These are phyloP conservation scores for Heterohyrax brucei DNA, from an alignment of 2,797 vertebrate genomes.

Conservation along the genomic window DNA sequence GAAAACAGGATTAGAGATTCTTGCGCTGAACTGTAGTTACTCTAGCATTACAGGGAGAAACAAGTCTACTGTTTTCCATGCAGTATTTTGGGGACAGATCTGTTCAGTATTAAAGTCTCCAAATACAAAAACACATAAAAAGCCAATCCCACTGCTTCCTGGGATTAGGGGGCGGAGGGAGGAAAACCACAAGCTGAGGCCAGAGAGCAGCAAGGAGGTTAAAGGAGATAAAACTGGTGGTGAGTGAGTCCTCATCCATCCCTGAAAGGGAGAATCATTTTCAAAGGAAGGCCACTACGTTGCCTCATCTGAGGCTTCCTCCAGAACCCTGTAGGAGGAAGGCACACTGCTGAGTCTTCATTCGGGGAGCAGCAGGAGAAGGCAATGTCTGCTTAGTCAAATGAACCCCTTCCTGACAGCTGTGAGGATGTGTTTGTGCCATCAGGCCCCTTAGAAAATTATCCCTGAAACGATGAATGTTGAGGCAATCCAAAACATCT, in stretches of 20 bases:
- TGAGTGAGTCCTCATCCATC: slow-evolving; percentile 6
- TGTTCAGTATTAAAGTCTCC: slow-evolving; percentile 14
- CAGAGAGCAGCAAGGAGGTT: slow-evolving; percentile 26
- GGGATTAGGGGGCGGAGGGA: not conserved
- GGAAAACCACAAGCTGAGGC: not conserved
- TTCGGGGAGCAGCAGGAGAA: slow-evolving; percentile 80
- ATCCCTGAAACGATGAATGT: slow-evolving; percentile 72
- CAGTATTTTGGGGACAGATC: slow-evolving; percentile 29
- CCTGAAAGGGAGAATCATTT: slow-evolving; percentile 37
- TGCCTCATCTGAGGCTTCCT: slow-evolving; percentile 62
- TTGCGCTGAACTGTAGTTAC: not conserved
- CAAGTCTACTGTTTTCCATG: not conserved
- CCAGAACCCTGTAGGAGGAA: slow-evolving; percentile 65
- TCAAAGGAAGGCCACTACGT: slow-evolving; percentile 42
- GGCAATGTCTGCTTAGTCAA: slow-evolving; percentile 70
- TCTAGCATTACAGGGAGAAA: not conserved
- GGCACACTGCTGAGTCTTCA: slow-evolving; percentile 76
- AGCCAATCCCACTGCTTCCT: slow-evolving; percentile 45
- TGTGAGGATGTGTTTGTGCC: slow-evolving; percentile 58
- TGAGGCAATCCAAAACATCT: slow-evolving; percentile 12
- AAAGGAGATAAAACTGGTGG: slow-evolving; percentile 11
- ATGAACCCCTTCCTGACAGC: slow-evolving; percentile 77
- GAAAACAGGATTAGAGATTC: slow-evolving; percentile 30
- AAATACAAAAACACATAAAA: slow-evolving; percentile 71
- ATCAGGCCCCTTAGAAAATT: slow-evolving; percentile 71